These are phyloP conservation scores for Ptilorrhoa leucosticta DNA, from an alignment of 2,113 vertebrate genomes.

Conservation along the genomic window DNA sequence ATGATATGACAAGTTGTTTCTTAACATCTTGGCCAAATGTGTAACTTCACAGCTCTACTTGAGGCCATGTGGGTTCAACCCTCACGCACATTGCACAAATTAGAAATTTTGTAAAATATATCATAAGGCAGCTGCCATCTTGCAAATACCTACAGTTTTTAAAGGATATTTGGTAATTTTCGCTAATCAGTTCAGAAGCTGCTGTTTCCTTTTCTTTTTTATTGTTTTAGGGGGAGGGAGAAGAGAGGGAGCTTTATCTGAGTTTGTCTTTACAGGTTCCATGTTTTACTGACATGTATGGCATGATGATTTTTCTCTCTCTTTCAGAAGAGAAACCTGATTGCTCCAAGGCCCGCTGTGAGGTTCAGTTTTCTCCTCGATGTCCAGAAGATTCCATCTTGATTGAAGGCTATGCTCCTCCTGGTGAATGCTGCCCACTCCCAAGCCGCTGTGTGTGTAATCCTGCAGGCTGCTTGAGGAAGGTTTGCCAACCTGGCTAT, in stretches of 20 bases:
- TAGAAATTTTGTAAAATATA: neutral
- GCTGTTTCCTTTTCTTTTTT: neutral
- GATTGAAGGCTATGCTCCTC: slow-evolving; percentile 89
- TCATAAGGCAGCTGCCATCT: fast-evolving
- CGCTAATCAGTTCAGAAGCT: neutral
- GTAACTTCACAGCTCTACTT: neutral
- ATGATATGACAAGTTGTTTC: neutral
- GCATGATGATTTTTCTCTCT: slow-evolving; percentile 60
- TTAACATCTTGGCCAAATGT: neutral
- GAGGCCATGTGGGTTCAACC: neutral
- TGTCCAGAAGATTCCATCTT: slow-evolving; percentile 89
- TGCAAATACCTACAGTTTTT: neutral
- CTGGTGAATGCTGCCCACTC: slow-evolving; percentile 87
- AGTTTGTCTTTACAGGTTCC: neutral
- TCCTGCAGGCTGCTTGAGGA: slow-evolving; percentile 86
- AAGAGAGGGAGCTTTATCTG: neutral
- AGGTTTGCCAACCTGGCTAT: slow-evolving; percentile 88
- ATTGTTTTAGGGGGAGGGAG: neutral
- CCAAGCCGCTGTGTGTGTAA: slow-evolving; percentile 89
- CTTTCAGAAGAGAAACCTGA: slow-evolving; percentile 88
- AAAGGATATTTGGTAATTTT: neutral
- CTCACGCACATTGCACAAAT: fast-evolving
- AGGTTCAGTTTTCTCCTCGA: slow-evolving; percentile 90
- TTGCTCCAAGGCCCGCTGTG: slow-evolving; percentile 87
- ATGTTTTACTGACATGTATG: neutral